These are phyloP conservation scores for Mactromeris polynyma DNA, from an alignment of 2,888 invertebrate species.

Conservation along the genomic window DNA sequence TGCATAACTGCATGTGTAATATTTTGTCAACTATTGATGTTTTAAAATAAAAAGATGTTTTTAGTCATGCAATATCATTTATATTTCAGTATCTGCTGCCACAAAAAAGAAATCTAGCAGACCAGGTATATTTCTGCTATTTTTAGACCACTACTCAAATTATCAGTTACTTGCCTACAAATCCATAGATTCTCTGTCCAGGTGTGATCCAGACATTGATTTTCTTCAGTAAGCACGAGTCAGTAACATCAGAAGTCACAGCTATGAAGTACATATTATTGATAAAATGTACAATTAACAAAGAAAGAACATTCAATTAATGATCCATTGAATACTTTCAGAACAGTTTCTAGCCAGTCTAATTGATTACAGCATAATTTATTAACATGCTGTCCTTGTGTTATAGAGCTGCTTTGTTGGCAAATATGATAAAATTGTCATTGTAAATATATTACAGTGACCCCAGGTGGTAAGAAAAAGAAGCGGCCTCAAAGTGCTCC, in stretches of 20 bases:
- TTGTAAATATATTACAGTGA: conserved; percentile 25
- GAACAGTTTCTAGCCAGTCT: background rate
- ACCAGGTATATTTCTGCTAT: conserved; percentile 55
- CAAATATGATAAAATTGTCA: background rate
- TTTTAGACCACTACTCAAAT: background rate
- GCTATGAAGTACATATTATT: background rate
- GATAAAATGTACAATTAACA: background rate
- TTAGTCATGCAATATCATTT: background rate
- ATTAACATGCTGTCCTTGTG: background rate
- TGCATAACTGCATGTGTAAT: no score
- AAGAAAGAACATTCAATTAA: background rate
- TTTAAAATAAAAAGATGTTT: no score
- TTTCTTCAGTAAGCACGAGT: background rate
- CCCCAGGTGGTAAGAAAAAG: conserved; percentile 61
- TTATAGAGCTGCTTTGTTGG: background rate
- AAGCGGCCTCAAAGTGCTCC: conserved; percentile 78
- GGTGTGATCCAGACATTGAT: background rate
- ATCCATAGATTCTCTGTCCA: background rate
- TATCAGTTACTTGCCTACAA: background rate
- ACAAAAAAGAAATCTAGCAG: conserved; percentile 59
- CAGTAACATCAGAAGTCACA: background rate
- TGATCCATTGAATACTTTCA: background rate
- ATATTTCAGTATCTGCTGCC: conserved; percentile 59
- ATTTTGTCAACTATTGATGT: no score
- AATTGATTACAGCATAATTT: background rate